phyloP scores from a whole-genome alignment of 2,797 vertebrate genomes.

The Pseudochaenichthys georgianus region DNA sequence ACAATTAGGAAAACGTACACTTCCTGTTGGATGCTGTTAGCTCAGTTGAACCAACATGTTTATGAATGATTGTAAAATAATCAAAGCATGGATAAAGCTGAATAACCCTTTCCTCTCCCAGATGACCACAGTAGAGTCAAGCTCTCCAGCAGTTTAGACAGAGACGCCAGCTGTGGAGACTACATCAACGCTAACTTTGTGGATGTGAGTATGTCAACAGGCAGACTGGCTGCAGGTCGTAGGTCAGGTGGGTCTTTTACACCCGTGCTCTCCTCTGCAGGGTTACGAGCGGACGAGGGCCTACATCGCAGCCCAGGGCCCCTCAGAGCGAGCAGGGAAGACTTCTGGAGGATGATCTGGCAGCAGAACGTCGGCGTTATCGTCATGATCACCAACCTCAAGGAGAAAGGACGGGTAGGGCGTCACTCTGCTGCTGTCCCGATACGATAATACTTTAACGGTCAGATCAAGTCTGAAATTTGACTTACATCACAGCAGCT shows the following conservation, averaged over 20 bases:
- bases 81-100: neutral
- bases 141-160: constrained; percentile 89
- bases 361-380: constrained; percentile 95
- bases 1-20: too few species aligned
- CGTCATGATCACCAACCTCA: constrained; percentile 98
- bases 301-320: constrained; percentile 96
- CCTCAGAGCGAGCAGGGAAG: constrained; percentile 92
- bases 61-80: too few species aligned
- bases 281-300: constrained; percentile 94
- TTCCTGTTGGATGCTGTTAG: too few species aligned
- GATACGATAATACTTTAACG: too few species aligned
- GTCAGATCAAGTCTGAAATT: too few species aligned
- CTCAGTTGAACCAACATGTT: too few species aligned
- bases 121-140: constrained; percentile 98
- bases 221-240: neutral
- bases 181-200: constrained; percentile 99
- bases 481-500: too few species aligned
- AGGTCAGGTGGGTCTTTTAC: too few species aligned
- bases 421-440: too few species aligned
- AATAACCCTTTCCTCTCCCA: constrained; percentile 65
- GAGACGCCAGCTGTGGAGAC: constrained; percentile 91
- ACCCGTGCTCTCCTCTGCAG: constrained; percentile 69
- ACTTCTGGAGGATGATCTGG: constrained; percentile 99
- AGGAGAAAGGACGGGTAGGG: constrained; percentile 96
- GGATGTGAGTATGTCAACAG: constrained; percentile 86